Base-by-base conservation (phyloP, 2,888 invertebrate species). In the Dasypolia templi region DNA sequence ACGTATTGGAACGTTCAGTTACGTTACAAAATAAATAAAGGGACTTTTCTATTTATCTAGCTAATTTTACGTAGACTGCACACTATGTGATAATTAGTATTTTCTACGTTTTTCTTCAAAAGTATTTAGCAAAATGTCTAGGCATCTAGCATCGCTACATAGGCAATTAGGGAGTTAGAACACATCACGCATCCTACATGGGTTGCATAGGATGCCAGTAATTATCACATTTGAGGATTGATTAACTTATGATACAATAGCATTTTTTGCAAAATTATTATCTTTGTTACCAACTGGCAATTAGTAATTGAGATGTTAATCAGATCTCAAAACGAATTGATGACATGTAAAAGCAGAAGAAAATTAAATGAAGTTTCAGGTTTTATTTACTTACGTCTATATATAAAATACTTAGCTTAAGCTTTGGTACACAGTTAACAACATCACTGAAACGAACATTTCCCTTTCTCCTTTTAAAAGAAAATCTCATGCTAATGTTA, bases 401-500 rank as follows among this genome's bases (percentile, higher is more conserved):
- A 7, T 22, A n/a, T 69, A 46, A 46, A 59, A 59, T 32, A 14
- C 51, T 59, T 78, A 44, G 35, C 5, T 35, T 0, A 44, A 78
- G 29, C 42, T 46, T 55, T 12, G 51, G 69, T 42, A 46, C 51
- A 70, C 32, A 59, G 78, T 78, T 46, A 53, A 51, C 44, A 78
- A 59, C 44, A 44, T 51, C 44, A 29, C 42, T n/a, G 35, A 68
- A 35, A 35, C 35, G 11, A 49, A 77, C 32, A 68, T 68, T 62
- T 56, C 12, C 56, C 46, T n/a, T 49, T 35, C 42, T 49, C 29
- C 11, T 62, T 35, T 71, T 44, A 56, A 51, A 63, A 62, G 29
- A 76, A 49, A 79, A 22, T 51, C 44, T 29, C 32, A 72, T 5
- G 42, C 46, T 71, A 76, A 76, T 71, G 72, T 26, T 32, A 17